Evolutionary conservation across 2,113 vertebrate genomes (phyloP), one percentile per base, ranked within the genome.

Genomic region (Burhinus bistriatus): DNA sequence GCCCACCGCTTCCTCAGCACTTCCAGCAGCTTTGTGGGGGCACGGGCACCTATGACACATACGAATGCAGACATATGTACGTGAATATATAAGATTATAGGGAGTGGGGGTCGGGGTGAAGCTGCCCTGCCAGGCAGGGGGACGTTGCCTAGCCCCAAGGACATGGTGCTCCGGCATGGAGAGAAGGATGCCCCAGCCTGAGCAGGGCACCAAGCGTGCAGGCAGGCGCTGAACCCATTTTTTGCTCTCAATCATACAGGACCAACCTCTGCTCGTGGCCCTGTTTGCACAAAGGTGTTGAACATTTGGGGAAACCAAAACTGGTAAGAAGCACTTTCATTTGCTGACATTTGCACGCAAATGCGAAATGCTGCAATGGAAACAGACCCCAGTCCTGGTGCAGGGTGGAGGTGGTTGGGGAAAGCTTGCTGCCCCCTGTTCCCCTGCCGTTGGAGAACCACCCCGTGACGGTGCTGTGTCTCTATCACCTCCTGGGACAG

Each of bases 211-310:
- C 7, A 6, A 40, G 8, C 0, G 0, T 5, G 2, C 5, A 11
- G 54, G 34, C 7, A 4, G 12, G 57, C 2, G 4, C 15, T 0
- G 4, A n/a, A 6, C 7, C 19, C 2, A 6, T 18, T 40, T 26
- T 26, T n/a, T n/a, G 23, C n/a, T 22, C 52, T 45, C 27, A 0
- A 0, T 45, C 11, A 1, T 6, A 6, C 0, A 5, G 47, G 52
- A 55, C 14, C 16, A 6, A 19, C 27, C 20, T 36, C 72, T n/a
- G 52, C 34, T 61, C 40, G 3, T 2, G 36, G 42, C 14, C 70
- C 38, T 3, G 9, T 69, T 73, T n/a, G 20, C n/a, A 25, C 22
- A 2, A 12, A 69, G 68, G 11, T 1, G 0, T 27, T 44, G 47
- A 58, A 23, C 57, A 25, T 44, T 38, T 36, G 9, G 40, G 38